Conservation (phyloP, 2,888 invertebrate species). For the Agonum fuliginosum region DNA sequence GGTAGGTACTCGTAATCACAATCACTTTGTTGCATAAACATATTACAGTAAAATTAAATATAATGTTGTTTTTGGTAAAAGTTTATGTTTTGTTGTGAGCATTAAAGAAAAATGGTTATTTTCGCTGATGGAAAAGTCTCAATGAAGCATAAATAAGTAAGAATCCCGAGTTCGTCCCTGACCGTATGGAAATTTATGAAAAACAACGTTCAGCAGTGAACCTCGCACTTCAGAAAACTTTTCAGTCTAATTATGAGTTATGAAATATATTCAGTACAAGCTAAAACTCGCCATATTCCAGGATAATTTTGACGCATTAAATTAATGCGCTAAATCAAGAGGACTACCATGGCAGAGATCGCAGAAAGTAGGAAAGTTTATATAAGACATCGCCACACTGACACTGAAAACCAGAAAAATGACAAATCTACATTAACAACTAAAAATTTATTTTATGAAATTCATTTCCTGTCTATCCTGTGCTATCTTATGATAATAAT, state of each 20-base stretch:
- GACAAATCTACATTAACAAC: too few relatives aligned
- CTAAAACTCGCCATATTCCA: conserved; percentile 45
- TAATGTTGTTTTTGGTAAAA: too few relatives aligned
- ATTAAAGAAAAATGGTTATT: not conserved
- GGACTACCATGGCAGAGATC: not conserved
- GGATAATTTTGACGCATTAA: conserved; percentile 57
- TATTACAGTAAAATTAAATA: too few relatives aligned
- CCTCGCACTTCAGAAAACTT: conserved; percentile 52
- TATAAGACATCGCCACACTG: too few relatives aligned
- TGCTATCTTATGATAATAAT: too few relatives aligned
- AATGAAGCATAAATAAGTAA: conserved; percentile 17
- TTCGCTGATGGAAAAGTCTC: conserved; percentile 10
- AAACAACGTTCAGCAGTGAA: conserved; percentile 50
- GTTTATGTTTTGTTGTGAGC: too few relatives aligned
- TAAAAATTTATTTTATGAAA: too few relatives aligned
- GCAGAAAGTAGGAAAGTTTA: not conserved
- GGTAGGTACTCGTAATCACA: too few relatives aligned
- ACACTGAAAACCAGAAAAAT: too few relatives aligned
- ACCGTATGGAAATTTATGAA: conserved; percentile 55
- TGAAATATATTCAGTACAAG: conserved; percentile 57
- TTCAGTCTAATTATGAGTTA: conserved; percentile 56
- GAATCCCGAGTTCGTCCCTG: conserved; percentile 21
- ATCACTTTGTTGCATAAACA: too few relatives aligned
- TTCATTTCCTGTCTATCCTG: too few relatives aligned
- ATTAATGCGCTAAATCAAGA: conserved; percentile 55